Conservation (phyloP, 1,140 invertebrate species). For the Drosophila jambulina region DNA sequence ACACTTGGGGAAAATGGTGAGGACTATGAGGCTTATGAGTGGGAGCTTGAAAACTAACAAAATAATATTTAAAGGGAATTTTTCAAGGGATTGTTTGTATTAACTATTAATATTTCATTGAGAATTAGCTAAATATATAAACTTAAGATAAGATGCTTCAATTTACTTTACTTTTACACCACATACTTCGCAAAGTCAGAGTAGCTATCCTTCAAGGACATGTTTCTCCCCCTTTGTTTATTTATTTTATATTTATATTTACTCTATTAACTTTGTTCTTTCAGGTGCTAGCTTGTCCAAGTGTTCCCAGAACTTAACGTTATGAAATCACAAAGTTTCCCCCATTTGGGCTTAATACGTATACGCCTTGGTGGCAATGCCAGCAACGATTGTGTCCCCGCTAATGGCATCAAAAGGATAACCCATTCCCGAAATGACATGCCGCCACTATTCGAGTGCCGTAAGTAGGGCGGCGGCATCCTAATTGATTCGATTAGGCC, state of each 20-base stretch:
- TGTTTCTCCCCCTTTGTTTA: neutral
- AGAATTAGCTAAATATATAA: no score
- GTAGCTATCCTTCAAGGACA: neutral
- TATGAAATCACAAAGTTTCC: slow-evolving; percentile 35
- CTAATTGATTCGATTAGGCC: slow-evolving; percentile 46
- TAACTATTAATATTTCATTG: neutral
- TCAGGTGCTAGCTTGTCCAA: neutral
- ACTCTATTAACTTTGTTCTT: neutral
- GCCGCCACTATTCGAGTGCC: neutral
- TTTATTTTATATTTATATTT: neutral
- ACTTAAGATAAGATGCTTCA: no score
- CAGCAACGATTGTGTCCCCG: slow-evolving; percentile 19
- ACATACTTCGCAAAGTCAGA: neutral
- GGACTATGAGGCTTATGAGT: accelerated
- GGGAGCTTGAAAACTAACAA: no score
- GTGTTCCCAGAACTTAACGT: neutral
- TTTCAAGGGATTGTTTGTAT: neutral
- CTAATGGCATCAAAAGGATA: slow-evolving; percentile 34
- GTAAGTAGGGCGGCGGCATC: neutral
- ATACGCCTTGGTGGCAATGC: neutral
- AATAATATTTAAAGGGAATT: neutral
- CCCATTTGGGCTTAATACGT: slow-evolving; percentile 3
- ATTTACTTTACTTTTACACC: no score
- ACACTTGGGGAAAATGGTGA: slow-evolving; percentile 5
- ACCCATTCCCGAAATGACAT: slow-evolving; percentile 7